Conservation (phyloP, 2,888 invertebrate genomes). For the Dynastes hyllus region DNA sequence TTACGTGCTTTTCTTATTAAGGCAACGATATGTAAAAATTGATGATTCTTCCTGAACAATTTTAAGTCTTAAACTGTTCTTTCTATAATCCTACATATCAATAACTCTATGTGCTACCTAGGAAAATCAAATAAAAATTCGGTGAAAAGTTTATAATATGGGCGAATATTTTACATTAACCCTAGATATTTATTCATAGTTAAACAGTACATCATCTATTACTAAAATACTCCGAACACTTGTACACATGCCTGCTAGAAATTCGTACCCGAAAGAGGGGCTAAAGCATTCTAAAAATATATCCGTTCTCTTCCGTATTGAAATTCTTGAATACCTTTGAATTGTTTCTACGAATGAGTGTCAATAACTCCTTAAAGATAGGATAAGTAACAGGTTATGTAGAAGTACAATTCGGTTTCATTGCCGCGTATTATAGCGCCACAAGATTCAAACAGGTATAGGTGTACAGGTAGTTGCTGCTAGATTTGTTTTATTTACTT, state of each 20-base stretch:
- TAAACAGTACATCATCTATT: constrained; percentile 9
- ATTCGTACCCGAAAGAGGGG: neutral
- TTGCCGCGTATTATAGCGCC: constrained; percentile 10
- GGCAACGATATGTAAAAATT: no score
- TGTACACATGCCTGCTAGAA: constrained; percentile 3
- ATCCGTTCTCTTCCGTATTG: constrained; percentile 36
- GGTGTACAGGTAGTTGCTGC: constrained; percentile 52
- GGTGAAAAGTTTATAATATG: neutral
- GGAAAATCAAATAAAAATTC: no score
- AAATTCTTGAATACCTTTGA: constrained; percentile 28
- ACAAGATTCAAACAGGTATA: constrained; percentile 48
- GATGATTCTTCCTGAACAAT: no score
- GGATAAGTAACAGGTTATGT: constrained; percentile 31
- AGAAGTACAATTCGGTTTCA: neutral
- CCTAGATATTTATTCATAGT: neutral
- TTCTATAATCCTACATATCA: no score
- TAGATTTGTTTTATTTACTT: constrained; percentile 51
- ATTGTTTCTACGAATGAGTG: constrained; percentile 37
- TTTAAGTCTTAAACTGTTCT: no score
- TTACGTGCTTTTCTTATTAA: no score
- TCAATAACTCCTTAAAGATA: constrained; percentile 28
- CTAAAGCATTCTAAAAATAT: constrained; percentile 40
- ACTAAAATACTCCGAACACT: constrained; percentile 14
- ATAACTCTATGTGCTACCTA: no score
- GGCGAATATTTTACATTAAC: neutral